Base-by-base conservation (phyloP, 30 jellyfish, hydroid and myxozoan species). In the Phacellophora camtschatica region DNA sequence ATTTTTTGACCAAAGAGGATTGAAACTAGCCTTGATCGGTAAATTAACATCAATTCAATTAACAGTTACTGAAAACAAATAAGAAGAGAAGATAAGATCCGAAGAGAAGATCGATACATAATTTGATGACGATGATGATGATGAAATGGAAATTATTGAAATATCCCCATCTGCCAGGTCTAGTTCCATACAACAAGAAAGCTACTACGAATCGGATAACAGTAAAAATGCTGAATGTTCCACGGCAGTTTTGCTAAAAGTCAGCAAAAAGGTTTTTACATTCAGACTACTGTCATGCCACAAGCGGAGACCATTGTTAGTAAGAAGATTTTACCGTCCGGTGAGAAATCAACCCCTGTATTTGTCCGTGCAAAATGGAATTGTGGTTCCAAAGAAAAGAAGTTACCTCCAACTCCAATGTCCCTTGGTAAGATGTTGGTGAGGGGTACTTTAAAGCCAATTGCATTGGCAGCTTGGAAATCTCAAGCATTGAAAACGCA, bases 401-500 rank as follows among this genome's bases (percentile, higher is more conserved):
- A 58, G 74, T 58, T 58, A 58, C 42, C 74, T 58, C 74, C 7
- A 58, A 28, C 74, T 58, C 74, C 27, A 27, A 58, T 45, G 43
- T 58, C 74, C 74, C 74, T 58, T 58, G 80, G 69, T 32, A 66
- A 66, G 67, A 66, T 66, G 67, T 34, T 66, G 33, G 61, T 34
- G 61, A 66, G 69, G 33, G 80, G 80, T 10, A 66, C 69, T 15
- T 66, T 66, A 24, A 66, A 66, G 64, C 80, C 30, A 39, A 15
- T 66, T 30, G 80, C 80, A 24, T 32, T 30, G n/a, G 80, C 80
- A 66, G 80, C 33, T 11, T 66, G 80, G 80, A 66, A 66, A 13
- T 32, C 25, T 35, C 64, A 27, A 9, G 64, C 61, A 66, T 66
- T 66, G 64, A 66, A 39, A 66, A 28, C 61, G 34, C 34, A 32